Conservation (phyloP, 1,140 invertebrate genomes). For the Stenopsyche tienmushanensis region DNA sequence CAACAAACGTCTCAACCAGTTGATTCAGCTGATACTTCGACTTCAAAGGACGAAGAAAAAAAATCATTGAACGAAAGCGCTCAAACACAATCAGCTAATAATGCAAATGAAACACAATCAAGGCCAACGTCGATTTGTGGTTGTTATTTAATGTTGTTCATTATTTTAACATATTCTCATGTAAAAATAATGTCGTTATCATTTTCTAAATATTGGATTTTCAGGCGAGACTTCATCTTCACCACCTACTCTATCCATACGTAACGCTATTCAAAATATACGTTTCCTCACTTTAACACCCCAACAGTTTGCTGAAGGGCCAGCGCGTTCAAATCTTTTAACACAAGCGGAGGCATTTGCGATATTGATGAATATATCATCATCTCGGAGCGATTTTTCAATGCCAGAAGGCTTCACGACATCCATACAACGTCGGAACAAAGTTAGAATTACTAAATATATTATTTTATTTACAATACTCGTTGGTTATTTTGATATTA, state of each 20-base stretch:
- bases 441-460: constrained; percentile 14
- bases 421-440: constrained; percentile 47
- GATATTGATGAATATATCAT: constrained; percentile 79
- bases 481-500: too few species aligned
- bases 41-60: neutral
- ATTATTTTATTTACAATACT: too few species aligned
- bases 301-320: constrained; percentile 77
- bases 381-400: constrained; percentile 60
- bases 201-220: neutral
- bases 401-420: constrained; percentile 70
- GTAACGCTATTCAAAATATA: constrained; percentile 65
- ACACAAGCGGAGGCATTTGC: constrained; percentile 75
- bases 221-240: neutral
- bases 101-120: too few species aligned
- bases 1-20: neutral
- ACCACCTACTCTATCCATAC: constrained; percentile 45
- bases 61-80: neutral
- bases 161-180: neutral
- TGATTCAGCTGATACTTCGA: neutral
- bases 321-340: constrained; percentile 69
- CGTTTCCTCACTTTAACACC: constrained; percentile 75
- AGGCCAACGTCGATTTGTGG: too few species aligned
- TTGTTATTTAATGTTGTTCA: neutral
- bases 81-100: too few species aligned
- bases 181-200: neutral